These are phyloP conservation scores for Gopherus flavomarginatus DNA, from an alignment of 2,113 vertebrate species.

Conservation along the genomic window DNA sequence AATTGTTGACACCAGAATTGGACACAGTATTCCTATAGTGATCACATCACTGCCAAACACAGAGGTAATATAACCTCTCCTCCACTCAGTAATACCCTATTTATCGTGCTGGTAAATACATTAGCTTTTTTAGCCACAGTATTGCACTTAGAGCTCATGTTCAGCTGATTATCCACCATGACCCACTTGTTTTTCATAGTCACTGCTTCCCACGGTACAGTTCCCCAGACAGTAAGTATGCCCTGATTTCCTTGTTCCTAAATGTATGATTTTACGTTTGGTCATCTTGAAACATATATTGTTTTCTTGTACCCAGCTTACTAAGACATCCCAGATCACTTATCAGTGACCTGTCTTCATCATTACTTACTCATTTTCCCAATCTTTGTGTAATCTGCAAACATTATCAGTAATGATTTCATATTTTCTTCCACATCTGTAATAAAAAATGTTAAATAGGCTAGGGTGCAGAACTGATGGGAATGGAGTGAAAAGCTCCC, in stretches of 20 bases:
- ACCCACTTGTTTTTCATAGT: not conserved
- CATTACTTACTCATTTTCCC: not conserved
- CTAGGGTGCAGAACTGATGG: not conserved
- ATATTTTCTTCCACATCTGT: not conserved
- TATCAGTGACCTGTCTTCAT: not conserved
- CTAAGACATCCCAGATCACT: not conserved
- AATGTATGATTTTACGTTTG: not conserved
- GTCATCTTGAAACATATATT: not conserved
- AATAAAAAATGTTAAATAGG: not conserved
- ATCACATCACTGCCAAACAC: not conserved
- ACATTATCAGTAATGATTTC: not conserved
- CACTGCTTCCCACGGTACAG: not conserved
- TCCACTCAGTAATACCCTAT: not conserved
- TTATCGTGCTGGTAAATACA: not conserved
- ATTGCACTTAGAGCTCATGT: not conserved
- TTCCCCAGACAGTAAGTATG: not conserved
- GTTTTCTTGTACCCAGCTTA: not conserved
- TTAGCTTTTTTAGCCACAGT: not conserved
- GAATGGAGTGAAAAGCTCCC: not conserved
- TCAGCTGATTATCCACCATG: not conserved
- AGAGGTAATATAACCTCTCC: not conserved
- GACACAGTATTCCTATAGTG: not conserved
- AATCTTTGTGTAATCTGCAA: not conserved
- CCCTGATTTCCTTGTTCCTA: not conserved
- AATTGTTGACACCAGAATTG: not conserved